Evolutionary conservation across 2,113 vertebrate genomes (phyloP).

Genomic region (Ahaetulla prasina): DNA sequence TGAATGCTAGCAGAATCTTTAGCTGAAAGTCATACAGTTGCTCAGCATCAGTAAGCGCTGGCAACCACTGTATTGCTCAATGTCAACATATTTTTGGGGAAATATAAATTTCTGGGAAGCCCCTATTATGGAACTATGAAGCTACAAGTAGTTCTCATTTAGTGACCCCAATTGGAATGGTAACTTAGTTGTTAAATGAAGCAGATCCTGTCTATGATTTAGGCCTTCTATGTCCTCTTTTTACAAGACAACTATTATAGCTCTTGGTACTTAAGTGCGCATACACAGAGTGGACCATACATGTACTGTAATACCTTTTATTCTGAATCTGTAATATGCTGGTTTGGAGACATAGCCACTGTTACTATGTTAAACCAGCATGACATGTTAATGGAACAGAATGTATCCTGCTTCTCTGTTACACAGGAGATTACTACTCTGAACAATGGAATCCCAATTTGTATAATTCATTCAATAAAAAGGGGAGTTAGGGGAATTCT

Average conservation of each 20-base stretch:
- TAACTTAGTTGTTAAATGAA: not conserved
- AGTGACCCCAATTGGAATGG: not conserved
- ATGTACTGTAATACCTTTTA: not conserved
- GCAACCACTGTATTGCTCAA: not conserved
- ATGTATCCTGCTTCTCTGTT: not conserved
- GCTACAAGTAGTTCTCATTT: not conserved
- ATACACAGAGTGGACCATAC: not conserved
- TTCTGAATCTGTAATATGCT: not conserved
- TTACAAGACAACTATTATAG: not conserved
- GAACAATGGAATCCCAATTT: not conserved
- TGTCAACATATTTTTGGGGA: not conserved
- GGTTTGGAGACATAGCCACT: not conserved
- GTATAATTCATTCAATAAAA: not conserved
- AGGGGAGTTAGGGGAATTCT: not conserved
- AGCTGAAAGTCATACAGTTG: not conserved
- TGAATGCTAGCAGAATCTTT: not conserved
- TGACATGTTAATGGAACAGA: not conserved
- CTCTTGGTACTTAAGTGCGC: accelerated
- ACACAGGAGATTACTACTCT: not conserved
- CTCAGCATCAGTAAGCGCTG: not conserved
- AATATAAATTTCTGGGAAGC: not conserved
- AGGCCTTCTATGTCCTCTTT: not conserved
- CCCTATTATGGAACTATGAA: not conserved
- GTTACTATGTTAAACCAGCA: not conserved
- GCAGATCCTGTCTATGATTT: not conserved